Evolutionary conservation across 2,797 vertebrate species (phyloP), one percentile per base, ranked within the genome.

Genomic region (Coracias cyanogaster): DNA sequence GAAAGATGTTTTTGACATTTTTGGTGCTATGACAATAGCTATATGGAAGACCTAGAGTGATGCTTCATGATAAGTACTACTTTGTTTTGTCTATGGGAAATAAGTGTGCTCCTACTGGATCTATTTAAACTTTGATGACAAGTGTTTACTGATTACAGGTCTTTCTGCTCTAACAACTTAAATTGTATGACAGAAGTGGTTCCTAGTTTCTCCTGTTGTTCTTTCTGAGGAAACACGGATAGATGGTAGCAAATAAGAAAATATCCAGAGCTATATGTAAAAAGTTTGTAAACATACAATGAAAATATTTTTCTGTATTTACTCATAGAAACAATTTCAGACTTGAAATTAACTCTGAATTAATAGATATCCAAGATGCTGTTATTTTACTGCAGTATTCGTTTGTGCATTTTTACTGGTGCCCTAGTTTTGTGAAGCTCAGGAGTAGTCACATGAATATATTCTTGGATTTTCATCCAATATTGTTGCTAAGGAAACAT

Each of bases 401-500:
- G 91, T 94, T 74, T 78, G n/a, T 94, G 88, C 58, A 25, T 93
- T 95, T 97, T 92, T 95, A 65, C 94, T 96, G 93, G 52, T 96
- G 94, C 61, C 94, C 96, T 94, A 97, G 64, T 93, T 97, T 97
- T 92, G 19, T 76, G 94, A 92, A 92, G 94, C 94, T 94, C 72
- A 78, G 80, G 79, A 91, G 45, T 86, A 96, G 96, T 97, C 95
- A 96, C 92, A 85, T 96, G 96, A 94, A 94, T 93, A 37, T 94
- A 94, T 94, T 96, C 94, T 96, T 95, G 94, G 92, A 85, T 95
- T 94, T 96, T 94, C 79, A 85, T 96, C 90, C 91, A 85, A 76
- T 97, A 96, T 93, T 95, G 95, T 96, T 97, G 95, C 96, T 93
- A 97, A 91, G 96, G 95, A 93, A 95, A 96, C 96, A 96, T 96